These are phyloP conservation scores for Fistularia tabacaria DNA, from an alignment of 2,797 vertebrate species.

Conservation along the genomic window DNA sequence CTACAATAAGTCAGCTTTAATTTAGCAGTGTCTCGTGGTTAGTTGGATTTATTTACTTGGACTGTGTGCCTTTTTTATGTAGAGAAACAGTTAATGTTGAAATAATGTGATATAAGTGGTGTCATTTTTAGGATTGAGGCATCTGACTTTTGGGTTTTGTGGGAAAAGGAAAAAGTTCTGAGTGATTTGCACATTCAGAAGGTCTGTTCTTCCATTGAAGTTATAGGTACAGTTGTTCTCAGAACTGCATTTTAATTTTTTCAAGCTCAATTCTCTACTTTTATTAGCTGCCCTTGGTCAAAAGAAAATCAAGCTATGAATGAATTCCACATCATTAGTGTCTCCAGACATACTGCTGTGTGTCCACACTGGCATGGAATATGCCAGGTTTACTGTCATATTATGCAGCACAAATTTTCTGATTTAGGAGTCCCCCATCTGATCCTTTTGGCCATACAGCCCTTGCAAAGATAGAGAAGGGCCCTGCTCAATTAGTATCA, in stretches of 20 bases:
- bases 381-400: conserved; percentile 41
- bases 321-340: conserved; percentile 52
- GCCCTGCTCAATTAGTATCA: too few relatives aligned
- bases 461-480: too few relatives aligned
- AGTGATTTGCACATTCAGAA: conserved; percentile 14
- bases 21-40: neutral
- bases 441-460: too few relatives aligned
- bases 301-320: conserved; percentile 52
- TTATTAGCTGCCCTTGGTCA: conserved; percentile 25
- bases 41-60: neutral
- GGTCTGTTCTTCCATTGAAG: conserved; percentile 29
- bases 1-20: neutral
- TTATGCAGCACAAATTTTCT: conserved; percentile 12
- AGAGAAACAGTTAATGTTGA: conserved; percentile 13
- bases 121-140: conserved; percentile 39
- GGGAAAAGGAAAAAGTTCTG: too few relatives aligned
- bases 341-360: conserved; percentile 45
- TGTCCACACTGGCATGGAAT: conserved; percentile 51
- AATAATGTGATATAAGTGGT: conserved; percentile 25
- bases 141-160: conserved; percentile 31
- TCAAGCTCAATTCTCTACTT: too few relatives aligned
- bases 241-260: conserved; percentile 22
- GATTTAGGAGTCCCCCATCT: conserved; percentile 39
- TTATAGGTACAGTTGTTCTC: conserved; percentile 17
- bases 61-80: conserved; percentile 2